Conservation (phyloP, 2,888 invertebrate genomes). For the Dexiosoma caninum region DNA sequence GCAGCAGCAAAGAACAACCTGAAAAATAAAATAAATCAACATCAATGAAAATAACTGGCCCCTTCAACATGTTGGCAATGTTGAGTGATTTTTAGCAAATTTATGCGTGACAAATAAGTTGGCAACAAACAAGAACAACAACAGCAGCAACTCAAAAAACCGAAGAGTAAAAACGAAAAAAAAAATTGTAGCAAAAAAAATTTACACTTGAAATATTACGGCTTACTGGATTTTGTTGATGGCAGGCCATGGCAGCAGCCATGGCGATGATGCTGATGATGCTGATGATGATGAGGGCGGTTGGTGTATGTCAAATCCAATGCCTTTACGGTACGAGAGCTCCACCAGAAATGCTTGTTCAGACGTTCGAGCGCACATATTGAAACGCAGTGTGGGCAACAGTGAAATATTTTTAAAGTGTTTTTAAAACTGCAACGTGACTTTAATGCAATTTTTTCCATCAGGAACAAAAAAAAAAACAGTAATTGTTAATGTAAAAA, state of each 20-base stretch:
- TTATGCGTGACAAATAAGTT: slow-evolving; percentile 63
- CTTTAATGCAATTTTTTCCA: slow-evolving; percentile 51
- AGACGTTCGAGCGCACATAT: slow-evolving; percentile 2
- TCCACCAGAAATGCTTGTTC: not conserved
- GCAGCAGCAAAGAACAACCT: not conserved
- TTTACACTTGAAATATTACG: slow-evolving; percentile 58
- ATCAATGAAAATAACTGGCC: slow-evolving; percentile 33
- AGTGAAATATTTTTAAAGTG: slow-evolving; percentile 50
- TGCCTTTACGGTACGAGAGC: slow-evolving; percentile 28
- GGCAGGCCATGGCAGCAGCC: slow-evolving; percentile 41
- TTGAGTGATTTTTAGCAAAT: slow-evolving; percentile 63
- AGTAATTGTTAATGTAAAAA: slow-evolving; percentile 29
- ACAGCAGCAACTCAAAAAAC: slow-evolving; percentile 22
- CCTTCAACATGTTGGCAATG: slow-evolving; percentile 57
- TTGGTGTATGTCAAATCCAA: slow-evolving; percentile 41
- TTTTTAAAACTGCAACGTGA: slow-evolving; percentile 61
- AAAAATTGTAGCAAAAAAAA: slow-evolving; percentile 24
- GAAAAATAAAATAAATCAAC: not conserved
- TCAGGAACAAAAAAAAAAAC: not conserved
- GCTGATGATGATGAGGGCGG: slow-evolving; percentile 22
- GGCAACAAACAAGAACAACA: slow-evolving; percentile 49
- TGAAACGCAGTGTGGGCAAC: slow-evolving; percentile 25
- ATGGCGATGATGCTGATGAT: slow-evolving; percentile 15
- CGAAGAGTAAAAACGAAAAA: slow-evolving; percentile 6
- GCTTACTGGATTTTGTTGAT: slow-evolving; percentile 56